Base-by-base conservation (phyloP, 2,888 invertebrate genomes). In the Listrodromus nycthemerus region DNA sequence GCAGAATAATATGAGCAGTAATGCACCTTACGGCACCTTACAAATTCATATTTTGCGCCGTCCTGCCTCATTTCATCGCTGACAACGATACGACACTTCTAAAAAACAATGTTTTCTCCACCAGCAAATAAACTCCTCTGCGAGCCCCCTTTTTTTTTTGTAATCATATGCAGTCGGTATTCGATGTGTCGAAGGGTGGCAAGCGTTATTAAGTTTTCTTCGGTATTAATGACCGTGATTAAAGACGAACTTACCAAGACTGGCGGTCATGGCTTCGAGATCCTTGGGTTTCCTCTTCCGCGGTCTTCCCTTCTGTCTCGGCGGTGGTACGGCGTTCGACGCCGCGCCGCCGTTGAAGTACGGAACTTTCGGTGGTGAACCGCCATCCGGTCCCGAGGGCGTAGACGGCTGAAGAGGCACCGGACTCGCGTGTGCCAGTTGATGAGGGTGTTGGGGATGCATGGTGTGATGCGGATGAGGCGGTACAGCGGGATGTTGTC, bases 201-300 rank as follows among this genome's bases (percentile, higher is more conserved):
- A 6, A 50, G 19, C 19, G 1, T 37, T 10, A 37, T 10, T 10
- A 10, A 37, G 37, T 10, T 37, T 37, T 37, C 37, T 37, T 10
- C 10, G 10, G 21, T 8, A 52, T 21, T 21, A 13, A 52, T 21
- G 1, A 21, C 2, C 24, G 16, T 41, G 16, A 65, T 61, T 48
- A 55, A 52, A 78, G 27, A 69, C 81, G 27, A 82, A 94, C 96
- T 96, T 94, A 97, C 97, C 97, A 94, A 97, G 95, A 94, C 96
- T 97, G 74, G 97, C 96, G 74, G 97, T 96, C 96, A 97, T 96
- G 83, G 97, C 95, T 91, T 97, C 97, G 89, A 97, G 95, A 93
- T 98, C 97, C 95, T 98, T 98, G 74, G 97, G 97, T 94, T 98
- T 98, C 95, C 98, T 95, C 94, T 98, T 98, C 92, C 98, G 95